Percentiles rank a stretch among this genome's conserved stretches.
Conservation (phyloP, 1,140 invertebrate genomes). For the Drosophila mauritiana region DNA sequence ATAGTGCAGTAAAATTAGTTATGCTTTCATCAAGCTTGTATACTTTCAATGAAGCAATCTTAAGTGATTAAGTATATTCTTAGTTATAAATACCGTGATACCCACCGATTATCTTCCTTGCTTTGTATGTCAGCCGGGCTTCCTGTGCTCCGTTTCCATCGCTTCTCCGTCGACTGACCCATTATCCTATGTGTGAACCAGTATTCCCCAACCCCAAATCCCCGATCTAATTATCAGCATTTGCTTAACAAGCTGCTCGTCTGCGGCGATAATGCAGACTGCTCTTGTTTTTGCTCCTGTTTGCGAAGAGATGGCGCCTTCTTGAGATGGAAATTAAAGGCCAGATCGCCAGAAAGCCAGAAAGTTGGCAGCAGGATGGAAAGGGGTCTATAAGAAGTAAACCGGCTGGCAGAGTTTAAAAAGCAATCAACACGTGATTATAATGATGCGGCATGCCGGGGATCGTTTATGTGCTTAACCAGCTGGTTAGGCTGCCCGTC, state of each 20-base stretch:
- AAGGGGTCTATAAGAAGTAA: slow-evolving; percentile 5
- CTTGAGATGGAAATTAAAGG: slow-evolving; percentile 54
- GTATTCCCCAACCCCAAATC: slow-evolving; percentile 13
- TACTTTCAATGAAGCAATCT: neutral
- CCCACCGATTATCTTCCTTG: slow-evolving; percentile 15
- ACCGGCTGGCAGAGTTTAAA: slow-evolving; percentile 66
- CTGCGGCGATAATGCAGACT: slow-evolving; percentile 45
- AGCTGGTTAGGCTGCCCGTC: slow-evolving; percentile 59
- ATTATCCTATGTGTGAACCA: slow-evolving; percentile 48
- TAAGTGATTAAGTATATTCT: slow-evolving; percentile 24
- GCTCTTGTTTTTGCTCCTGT: slow-evolving; percentile 44
- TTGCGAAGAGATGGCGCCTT: slow-evolving; percentile 32
- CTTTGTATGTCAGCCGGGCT: slow-evolving; percentile 46
- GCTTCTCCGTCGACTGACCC: slow-evolving; percentile 16
- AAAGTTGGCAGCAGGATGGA: slow-evolving; percentile 1
- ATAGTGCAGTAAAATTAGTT: neutral
- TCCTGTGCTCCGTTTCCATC: slow-evolving; percentile 5
- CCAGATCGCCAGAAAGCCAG: slow-evolving; percentile 19
- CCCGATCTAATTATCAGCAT: slow-evolving; percentile 53
- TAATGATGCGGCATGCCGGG: slow-evolving; percentile 68
- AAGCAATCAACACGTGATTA: slow-evolving; percentile 83
- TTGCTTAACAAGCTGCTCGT: slow-evolving; percentile 56
- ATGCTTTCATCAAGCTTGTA: neutral
- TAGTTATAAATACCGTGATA: slow-evolving; percentile 14
- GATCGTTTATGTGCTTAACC: slow-evolving; percentile 50